Evolutionary conservation across 2,888 invertebrate species (phyloP), one percentile per base, ranked within the genome.

Genomic region (Cepaea hortensis): DNA sequence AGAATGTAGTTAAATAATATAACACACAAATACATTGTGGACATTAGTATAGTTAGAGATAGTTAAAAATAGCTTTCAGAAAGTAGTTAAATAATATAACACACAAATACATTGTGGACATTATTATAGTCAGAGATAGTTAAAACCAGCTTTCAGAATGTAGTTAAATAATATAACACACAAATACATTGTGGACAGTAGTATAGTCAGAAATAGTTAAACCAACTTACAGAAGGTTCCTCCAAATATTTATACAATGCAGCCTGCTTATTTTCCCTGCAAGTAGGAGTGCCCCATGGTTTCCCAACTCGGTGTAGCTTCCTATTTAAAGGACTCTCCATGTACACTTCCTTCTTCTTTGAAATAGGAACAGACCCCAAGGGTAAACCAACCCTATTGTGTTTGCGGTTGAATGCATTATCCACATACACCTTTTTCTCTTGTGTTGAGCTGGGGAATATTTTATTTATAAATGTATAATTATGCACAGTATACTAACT

Each of bases 401-500:
- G 81, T 46, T n/a, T 81, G 20, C 81, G 65, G 48, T 81, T 81
- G 18, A 81, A 81, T 7, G 65, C 81, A 68, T 81, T 81, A 48
- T 81, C 68, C 46, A 81, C 81, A 50, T 81, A 81, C 6, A 55
- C n/a, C 18, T 81, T 81, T 23, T 23, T 15, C 9, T 6, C 79
- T 61, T 20, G 79, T 61, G 61, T 55, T 20, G 15, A 15, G 46
- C 75, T 75, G 15, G 13, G 48, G 48, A 20, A 48, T 6, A n/a
- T 7, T 9, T 9, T 68, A 68, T 15, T 15, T 55, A 9, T 55
- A 55, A 55, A 55, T 11, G 6, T 55, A 11, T 6, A 55, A 55
- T 9, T 55, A 55, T 55, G 11, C 11, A 55, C 55, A 55, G 55
- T 55, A 55, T 11, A 55, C 7, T 55, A 55, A 35, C 55, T 11